A percentile compares a stretch with the other conserved stretches of the same genome.
Evolutionary conservation across 1,140 invertebrate genomes (phyloP).

Genomic region (Temnothorax curvispinosus): DNA sequence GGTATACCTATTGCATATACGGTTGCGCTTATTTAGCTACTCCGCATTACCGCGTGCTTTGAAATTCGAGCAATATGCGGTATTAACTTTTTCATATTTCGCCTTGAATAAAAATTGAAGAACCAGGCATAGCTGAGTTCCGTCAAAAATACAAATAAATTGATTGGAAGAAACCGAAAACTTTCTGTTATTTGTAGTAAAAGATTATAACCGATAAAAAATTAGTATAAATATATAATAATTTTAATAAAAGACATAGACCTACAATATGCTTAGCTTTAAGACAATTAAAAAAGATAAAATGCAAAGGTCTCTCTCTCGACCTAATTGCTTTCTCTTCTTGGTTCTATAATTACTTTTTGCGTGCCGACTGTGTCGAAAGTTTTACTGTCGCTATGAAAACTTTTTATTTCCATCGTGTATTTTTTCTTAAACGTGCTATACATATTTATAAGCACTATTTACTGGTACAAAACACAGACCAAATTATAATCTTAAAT

Average conservation of each 20-base stretch:
- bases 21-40: slow-evolving; percentile 23
- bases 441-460: slow-evolving; percentile 49
- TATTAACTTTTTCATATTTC: slow-evolving; percentile 19
- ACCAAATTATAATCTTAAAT: background rate
- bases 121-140: background rate
- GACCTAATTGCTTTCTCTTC: slow-evolving; percentile 15
- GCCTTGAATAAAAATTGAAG: background rate
- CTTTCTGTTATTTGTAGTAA: background rate
- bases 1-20: background rate
- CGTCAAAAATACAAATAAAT: slow-evolving; percentile 4
- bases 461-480: slow-evolving; percentile 11
- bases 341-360: slow-evolving; percentile 24
- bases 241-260: slow-evolving; percentile 1
- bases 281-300: slow-evolving; percentile 11
- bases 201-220: background rate
- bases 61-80: background rate
- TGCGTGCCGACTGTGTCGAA: slow-evolving; percentile 14
- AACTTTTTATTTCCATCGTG: slow-evolving; percentile 4
- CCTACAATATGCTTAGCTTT: slow-evolving; percentile 6
- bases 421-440: slow-evolving; percentile 23
- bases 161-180: background rate
- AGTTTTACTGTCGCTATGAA: slow-evolving; percentile 21
- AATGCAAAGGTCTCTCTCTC: slow-evolving; percentile 7
- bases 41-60: background rate
- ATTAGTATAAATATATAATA: background rate